Conservation (phyloP, 2,113 vertebrate genomes). For the Mirza zaza region DNA sequence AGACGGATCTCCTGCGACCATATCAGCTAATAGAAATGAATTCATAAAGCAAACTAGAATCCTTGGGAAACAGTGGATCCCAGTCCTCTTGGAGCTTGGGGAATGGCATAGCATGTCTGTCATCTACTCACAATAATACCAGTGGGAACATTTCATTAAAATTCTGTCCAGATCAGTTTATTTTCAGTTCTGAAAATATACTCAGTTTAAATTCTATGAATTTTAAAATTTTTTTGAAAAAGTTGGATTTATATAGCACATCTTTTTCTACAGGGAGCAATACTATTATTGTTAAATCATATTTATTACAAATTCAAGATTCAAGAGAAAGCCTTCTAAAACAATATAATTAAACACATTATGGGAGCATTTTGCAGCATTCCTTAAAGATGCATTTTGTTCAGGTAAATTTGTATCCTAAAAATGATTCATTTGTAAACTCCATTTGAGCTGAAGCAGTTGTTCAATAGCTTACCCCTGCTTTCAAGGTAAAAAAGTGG, state of each 20-base stretch:
- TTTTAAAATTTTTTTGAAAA: background rate
- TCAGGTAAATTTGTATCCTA: background rate
- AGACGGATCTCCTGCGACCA: background rate
- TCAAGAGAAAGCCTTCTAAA: background rate
- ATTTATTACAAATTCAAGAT: background rate
- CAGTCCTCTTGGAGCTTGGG: background rate
- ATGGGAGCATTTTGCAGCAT: background rate
- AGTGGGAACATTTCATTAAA: background rate
- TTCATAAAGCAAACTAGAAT: background rate
- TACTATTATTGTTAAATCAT: background rate
- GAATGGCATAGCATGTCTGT: background rate
- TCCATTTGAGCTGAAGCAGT: background rate
- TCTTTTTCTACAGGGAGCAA: background rate
- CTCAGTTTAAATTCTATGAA: background rate
- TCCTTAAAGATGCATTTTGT: background rate
- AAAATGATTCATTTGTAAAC: background rate
- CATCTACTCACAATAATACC: background rate
- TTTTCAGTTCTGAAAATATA: constrained; percentile 22
- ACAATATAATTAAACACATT: background rate
- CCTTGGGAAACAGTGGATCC: background rate
- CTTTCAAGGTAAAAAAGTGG: too few species aligned
- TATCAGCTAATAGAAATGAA: background rate
- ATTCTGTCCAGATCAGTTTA: background rate
- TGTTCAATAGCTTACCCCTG: background rate
- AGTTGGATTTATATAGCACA: background rate